Evolutionary conservation across 2,888 invertebrate genomes (phyloP).

Genomic region (Anodontia alba): DNA sequence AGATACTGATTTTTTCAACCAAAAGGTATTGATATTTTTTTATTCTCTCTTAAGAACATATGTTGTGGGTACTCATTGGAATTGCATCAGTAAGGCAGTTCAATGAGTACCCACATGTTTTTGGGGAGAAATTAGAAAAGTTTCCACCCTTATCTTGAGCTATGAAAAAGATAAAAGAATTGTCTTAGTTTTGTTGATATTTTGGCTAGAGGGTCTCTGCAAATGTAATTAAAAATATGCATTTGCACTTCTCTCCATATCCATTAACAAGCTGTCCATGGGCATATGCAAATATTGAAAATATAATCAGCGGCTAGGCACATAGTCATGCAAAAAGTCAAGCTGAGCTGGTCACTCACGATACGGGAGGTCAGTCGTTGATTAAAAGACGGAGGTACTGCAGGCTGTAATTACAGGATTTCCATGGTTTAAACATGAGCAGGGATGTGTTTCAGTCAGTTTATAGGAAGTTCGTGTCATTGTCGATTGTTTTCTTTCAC

Average conservation of each 20-base stretch:
- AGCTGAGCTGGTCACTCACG: constrained; percentile 12
- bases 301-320: neutral
- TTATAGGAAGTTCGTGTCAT: constrained; percentile 3
- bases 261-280: neutral
- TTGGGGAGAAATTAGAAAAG: too few species aligned
- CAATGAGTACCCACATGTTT: too few species aligned
- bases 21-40: too few species aligned
- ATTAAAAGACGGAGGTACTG: neutral
- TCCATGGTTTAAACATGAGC: constrained; percentile 11
- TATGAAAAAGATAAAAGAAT: neutral
- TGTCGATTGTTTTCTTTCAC: neutral
- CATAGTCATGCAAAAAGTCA: constrained; percentile 7
- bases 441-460: constrained; percentile 11
- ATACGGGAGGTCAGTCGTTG: neutral
- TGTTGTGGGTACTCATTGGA: too few species aligned
- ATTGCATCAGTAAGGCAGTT: too few species aligned
- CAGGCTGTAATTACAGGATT: neutral
- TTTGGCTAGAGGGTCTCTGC: constrained; percentile 3
- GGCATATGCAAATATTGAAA: constrained; percentile 11
- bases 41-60: too few species aligned
- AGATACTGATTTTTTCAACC: too few species aligned
- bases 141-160: too few species aligned
- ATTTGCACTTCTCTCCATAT: neutral
- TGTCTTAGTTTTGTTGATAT: constrained; percentile 10
- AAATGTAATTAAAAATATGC: constrained; percentile 15